phyloP scores from a whole-genome alignment of 2,113 vertebrate genomes.

The Nycticebus coucang region DNA sequence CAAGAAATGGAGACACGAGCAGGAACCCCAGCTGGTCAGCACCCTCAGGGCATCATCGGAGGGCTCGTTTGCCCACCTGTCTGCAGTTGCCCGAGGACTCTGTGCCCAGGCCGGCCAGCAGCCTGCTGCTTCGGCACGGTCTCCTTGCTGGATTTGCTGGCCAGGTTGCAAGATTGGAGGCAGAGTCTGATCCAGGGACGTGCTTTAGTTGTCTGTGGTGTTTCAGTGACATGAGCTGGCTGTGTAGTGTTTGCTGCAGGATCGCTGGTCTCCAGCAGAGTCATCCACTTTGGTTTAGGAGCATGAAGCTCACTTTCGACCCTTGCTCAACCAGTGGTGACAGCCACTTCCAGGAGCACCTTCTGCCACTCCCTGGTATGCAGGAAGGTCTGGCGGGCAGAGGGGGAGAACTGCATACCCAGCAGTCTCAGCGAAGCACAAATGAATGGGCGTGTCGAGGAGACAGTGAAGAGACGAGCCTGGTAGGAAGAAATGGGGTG shows the following conservation, averaged over 20 bases:
- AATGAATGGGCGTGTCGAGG: background rate
- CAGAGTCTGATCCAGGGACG: too few relatives aligned
- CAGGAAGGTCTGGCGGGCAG: too few relatives aligned
- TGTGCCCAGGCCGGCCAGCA: fast-evolving
- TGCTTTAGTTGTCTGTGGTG: too few relatives aligned
- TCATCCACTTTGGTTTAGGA: fast-evolving
- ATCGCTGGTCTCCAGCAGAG: background rate
- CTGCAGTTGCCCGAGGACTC: background rate
- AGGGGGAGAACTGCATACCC: too few relatives aligned
- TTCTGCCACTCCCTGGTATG: too few relatives aligned
- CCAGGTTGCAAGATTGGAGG: too few relatives aligned
- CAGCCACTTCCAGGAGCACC: fast-evolving
- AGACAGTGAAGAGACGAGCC: background rate
- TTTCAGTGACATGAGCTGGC: background rate
- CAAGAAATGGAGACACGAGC: background rate
- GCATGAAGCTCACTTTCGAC: fast-evolving
- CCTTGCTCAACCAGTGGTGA: fast-evolving
- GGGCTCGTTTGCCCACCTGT: background rate
- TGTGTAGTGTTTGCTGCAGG: too few relatives aligned
- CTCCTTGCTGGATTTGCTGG: too few relatives aligned
- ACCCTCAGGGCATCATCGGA: too few relatives aligned
- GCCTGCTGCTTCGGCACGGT: background rate
- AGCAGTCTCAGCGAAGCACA: background rate
- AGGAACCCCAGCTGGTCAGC: background rate
- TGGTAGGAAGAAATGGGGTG: background rate